phyloP scores from a whole-genome alignment of 2,113 vertebrate species.

The Catharus fuscescens region DNA sequence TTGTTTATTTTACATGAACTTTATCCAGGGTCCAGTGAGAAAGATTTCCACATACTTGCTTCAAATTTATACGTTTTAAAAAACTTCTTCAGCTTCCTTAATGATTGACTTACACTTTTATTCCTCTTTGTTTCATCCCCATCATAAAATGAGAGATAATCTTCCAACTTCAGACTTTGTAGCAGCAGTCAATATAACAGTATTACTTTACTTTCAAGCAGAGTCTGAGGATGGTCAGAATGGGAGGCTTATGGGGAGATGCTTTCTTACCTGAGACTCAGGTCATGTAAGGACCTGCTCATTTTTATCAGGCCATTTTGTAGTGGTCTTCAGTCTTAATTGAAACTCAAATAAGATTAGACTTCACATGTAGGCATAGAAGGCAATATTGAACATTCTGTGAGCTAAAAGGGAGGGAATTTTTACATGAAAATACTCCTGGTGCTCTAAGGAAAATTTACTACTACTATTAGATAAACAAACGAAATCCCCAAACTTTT shows the following conservation, averaged over 20 bases:
- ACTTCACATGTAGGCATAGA: background rate
- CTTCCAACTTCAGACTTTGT: background rate
- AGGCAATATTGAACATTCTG: background rate
- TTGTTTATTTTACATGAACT: background rate
- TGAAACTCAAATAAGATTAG: background rate
- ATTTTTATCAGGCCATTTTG: background rate
- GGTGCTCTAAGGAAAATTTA: background rate
- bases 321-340: background rate
- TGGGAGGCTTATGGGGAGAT: background rate
- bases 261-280: background rate
- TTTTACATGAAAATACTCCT: background rate
- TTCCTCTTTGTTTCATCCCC: background rate
- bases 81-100: background rate
- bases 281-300: background rate
- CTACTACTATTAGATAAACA: background rate
- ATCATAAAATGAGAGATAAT: background rate
- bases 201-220: background rate
- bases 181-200: background rate
- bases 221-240: background rate
- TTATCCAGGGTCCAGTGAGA: background rate
- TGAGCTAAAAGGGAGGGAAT: background rate
- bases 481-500: background rate
- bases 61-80: background rate
- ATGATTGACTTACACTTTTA: background rate
- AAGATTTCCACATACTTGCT: background rate